Evolutionary conservation across 2,888 invertebrate species (phyloP).

Genomic region (Agrenia bidenticulata): DNA sequence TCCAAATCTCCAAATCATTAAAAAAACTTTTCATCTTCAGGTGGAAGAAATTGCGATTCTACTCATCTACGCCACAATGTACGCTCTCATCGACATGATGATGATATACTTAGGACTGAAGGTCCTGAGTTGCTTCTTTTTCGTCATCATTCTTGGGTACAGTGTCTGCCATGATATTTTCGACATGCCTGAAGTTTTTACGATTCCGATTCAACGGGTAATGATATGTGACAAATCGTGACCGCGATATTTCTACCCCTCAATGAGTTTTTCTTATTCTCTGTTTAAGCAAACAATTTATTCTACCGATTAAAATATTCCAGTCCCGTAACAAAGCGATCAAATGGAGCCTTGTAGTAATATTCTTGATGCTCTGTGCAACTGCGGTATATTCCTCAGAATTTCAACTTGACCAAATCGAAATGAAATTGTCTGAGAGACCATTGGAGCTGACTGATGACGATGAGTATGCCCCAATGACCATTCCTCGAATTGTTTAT

Average conservation of each 20-base stretch:
- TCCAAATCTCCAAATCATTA: too few relatives aligned
- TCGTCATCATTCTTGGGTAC: neutral
- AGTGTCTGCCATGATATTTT: constrained; percentile 16
- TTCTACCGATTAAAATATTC: neutral
- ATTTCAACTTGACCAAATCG: neutral
- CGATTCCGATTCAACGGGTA: neutral
- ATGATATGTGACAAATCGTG: too few relatives aligned
- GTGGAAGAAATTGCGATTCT: neutral
- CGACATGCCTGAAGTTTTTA: neutral
- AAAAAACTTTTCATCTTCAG: too few relatives aligned
- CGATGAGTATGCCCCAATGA: neutral
- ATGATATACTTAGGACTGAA: constrained; percentile 5
- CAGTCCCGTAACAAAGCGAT: neutral
- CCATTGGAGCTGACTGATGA: neutral
- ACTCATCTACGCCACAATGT: neutral
- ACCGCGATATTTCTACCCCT: too few relatives aligned
- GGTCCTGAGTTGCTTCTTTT: constrained; percentile 1
- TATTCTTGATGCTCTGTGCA: neutral
- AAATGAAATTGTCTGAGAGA: neutral
- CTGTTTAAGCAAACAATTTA: too few relatives aligned
- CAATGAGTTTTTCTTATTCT: too few relatives aligned
- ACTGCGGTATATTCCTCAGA: neutral
- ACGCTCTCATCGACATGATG: neutral
- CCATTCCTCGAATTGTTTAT: neutral
- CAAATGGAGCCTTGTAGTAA: neutral